phyloP scores from a whole-genome alignment of 2,113 vertebrate species.

The Marmota monax region DNA sequence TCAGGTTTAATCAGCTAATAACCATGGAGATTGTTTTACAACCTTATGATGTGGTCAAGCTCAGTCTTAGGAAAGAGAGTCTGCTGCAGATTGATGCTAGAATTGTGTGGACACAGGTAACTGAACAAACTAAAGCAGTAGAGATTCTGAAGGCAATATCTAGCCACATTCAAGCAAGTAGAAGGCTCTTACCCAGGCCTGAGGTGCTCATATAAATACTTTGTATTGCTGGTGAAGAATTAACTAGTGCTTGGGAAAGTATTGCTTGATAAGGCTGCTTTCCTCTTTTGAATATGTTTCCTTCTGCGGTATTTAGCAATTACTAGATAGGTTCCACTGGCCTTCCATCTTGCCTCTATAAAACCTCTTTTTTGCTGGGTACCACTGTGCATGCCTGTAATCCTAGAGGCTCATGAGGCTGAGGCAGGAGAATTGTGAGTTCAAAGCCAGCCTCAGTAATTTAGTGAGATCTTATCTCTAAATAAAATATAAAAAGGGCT shows the following conservation, averaged over 20 bases:
- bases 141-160: background rate
- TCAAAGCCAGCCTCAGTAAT: no score
- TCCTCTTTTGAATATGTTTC: background rate
- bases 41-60: constrained; percentile 17
- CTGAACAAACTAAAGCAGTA: background rate
- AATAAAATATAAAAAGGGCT: no score
- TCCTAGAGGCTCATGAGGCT: no score
- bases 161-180: background rate
- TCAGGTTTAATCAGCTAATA: constrained; percentile 77
- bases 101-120: background rate
- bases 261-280: background rate
- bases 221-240: background rate
- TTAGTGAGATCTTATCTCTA: no score
- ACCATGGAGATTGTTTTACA: constrained; percentile 51
- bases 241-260: background rate
- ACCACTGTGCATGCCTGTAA: background rate
- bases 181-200: background rate
- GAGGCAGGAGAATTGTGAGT: no score
- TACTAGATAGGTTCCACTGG: background rate
- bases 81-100: constrained; percentile 1
- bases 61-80: constrained; percentile 1
- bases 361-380: background rate
- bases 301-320: background rate
- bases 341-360: background rate
- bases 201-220: background rate